These are phyloP conservation scores for Drosophila subquinaria DNA, from an alignment of 2,888 invertebrate genomes.

Conservation along the genomic window DNA sequence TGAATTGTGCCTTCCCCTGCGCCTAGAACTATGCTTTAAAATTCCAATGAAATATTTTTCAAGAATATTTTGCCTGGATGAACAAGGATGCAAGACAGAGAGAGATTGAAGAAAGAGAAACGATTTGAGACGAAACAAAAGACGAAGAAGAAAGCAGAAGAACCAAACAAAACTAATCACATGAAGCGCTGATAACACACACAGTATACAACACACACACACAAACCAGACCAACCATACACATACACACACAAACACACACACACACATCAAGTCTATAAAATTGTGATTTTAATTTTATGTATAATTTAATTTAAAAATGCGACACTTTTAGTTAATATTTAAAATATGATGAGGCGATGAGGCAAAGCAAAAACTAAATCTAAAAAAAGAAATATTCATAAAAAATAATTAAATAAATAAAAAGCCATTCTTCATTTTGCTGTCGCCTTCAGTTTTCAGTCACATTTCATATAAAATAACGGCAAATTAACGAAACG, in stretches of 20 bases:
- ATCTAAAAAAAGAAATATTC: conserved; percentile 31
- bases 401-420: conserved; percentile 24
- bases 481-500: conserved; percentile 44
- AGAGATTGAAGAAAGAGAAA: conserved; percentile 13
- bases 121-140: conserved; percentile 9
- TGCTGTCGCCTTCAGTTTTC: conserved; percentile 55
- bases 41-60: conserved; percentile 75
- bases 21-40: conserved; percentile 66
- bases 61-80: conserved; percentile 76
- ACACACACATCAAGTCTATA: conserved; percentile 84
- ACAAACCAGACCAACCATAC: conserved; percentile 17
- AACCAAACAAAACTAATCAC: conserved; percentile 45
- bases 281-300: conserved; percentile 86
- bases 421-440: conserved; percentile 55
- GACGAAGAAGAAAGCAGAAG: conserved; percentile 25
- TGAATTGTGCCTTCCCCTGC: conserved; percentile 80
- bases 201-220: conserved; percentile 35
- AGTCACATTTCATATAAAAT: conserved; percentile 53
- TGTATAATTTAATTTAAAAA: conserved; percentile 77
- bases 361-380: conserved; percentile 36
- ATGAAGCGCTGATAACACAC: conserved; percentile 51
- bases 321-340: conserved; percentile 65
- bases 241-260: conserved; percentile 9
- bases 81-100: conserved; percentile 21
- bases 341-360: conserved; percentile 42